Percentiles rank a stretch among this genome's conserved stretches.
Conservation (phyloP, 2,797 vertebrate species). For the Pseudomugil tenellus region DNA sequence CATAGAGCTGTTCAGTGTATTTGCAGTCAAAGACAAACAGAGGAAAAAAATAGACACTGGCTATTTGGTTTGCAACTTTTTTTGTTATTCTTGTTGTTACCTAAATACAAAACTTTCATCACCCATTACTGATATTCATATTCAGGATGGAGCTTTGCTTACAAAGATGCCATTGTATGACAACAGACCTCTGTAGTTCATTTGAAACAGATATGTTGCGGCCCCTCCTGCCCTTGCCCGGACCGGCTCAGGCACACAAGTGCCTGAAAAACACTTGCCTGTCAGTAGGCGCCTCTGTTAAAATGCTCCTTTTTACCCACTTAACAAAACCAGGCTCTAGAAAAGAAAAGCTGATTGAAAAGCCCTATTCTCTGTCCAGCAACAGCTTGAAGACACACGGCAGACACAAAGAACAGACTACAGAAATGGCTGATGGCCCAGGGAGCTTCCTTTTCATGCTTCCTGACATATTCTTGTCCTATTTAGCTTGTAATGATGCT, state of each 20-base stretch:
- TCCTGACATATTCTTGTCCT: conserved; percentile 58
- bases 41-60: conserved; percentile 82
- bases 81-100: conserved; percentile 70
- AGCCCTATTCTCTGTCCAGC: conserved; percentile 77
- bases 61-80: conserved; percentile 83
- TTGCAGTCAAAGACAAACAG: conserved; percentile 88
- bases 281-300: conserved; percentile 78
- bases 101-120: conserved; percentile 81
- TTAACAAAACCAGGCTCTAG: conserved; percentile 75
- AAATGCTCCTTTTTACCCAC: conserved; percentile 68
- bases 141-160: conserved; percentile 70
- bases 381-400: conserved; percentile 77
- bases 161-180: conserved; percentile 81
- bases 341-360: conserved; percentile 76
- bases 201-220: conserved; percentile 76
- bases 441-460: conserved; percentile 66
- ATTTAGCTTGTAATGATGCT: conserved; percentile 70
- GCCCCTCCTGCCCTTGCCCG: conserved; percentile 59
- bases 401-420: conserved; percentile 70
- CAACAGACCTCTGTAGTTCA: conserved; percentile 80
- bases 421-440: conserved; percentile 63
- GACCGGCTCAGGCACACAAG: conserved; percentile 65
- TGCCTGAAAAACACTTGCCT: conserved; percentile 74
- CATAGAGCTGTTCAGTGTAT: conserved; percentile 98
- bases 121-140: conserved; percentile 77